Percentiles rank a stretch among this genome's conserved stretches.
These are phyloP conservation scores for Felis chaus DNA, from an alignment of 2,113 vertebrate species.

Conservation along the genomic window DNA sequence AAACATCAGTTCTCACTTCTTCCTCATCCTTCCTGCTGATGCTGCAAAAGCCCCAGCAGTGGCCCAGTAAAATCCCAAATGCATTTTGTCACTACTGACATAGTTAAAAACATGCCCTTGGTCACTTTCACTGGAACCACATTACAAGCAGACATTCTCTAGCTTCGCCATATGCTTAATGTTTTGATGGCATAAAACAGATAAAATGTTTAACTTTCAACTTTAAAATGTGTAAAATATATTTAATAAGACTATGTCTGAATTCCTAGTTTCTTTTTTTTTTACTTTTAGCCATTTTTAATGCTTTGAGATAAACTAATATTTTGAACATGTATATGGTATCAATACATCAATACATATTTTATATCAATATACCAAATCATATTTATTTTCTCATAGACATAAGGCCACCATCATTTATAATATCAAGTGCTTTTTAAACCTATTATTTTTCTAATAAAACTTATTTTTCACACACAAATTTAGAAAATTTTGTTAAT, in stretches of 20 bases:
- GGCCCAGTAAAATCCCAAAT: not conserved
- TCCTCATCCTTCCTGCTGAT: not conserved
- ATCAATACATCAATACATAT: not conserved
- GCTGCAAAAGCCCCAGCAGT: not conserved
- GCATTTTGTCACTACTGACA: not conserved
- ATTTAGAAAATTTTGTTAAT: not conserved
- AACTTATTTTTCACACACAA: not conserved
- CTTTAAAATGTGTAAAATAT: not conserved
- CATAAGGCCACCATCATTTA: not conserved
- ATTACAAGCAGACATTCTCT: not conserved
- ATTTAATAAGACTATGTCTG: not conserved
- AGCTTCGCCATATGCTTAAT: not conserved
- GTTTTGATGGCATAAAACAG: not conserved
- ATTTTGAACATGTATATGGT: not conserved
- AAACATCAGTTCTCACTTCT: not conserved
- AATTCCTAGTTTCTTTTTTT: not conserved
- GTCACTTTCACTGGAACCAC: not conserved
- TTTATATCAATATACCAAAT: no score
- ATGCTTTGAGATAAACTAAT: not conserved
- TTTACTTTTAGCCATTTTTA: not conserved
- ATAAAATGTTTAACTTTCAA: not conserved
- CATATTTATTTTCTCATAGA: not conserved
- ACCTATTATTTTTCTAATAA: not conserved
- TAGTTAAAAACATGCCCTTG: not conserved
- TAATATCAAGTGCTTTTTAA: not conserved